Conservation (phyloP, 2,113 vertebrate species). For the Mungos mungo region DNA sequence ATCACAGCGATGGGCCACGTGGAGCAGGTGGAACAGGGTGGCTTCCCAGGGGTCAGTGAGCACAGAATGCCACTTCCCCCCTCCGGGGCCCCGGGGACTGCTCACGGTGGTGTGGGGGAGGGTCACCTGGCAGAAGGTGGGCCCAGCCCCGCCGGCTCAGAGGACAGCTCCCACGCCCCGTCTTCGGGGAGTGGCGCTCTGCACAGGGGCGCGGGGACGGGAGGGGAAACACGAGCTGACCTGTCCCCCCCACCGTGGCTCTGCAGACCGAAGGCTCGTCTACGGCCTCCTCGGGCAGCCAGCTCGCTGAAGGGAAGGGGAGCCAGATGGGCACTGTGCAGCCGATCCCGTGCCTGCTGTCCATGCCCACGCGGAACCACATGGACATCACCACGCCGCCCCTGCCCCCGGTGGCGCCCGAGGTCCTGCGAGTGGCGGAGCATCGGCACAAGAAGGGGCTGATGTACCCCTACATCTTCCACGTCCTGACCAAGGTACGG, state of each 20-base stretch:
- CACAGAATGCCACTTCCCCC: background rate
- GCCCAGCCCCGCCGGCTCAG: background rate
- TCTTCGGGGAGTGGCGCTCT: background rate
- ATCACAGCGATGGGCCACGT: background rate
- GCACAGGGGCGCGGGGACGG: no score
- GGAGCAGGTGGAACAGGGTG: background rate
- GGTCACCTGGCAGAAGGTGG: background rate
- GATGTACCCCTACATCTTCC: conserved; percentile 98
- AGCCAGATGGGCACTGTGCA: conserved; percentile 86
- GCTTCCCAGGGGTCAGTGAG: background rate
- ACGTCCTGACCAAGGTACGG: conserved; percentile 94
- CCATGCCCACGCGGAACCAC: conserved; percentile 97
- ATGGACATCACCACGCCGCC: conserved; percentile 98
- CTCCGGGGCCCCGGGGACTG: no score
- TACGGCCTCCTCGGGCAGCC: conserved; percentile 87
- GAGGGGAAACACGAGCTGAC: background rate
- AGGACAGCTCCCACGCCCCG: background rate
- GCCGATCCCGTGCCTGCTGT: conserved; percentile 95
- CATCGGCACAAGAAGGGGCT: conserved; percentile 97
- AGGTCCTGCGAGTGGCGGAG: conserved; percentile 96
- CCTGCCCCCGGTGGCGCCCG: conserved; percentile 92
- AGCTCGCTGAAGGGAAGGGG: conserved; percentile 86
- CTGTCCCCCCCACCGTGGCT: conserved; percentile 37
- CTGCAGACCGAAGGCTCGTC: conserved; percentile 90
- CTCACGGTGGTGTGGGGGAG: background rate